Percentiles rank a stretch among this genome's conserved stretches.
phyloP scores from a whole-genome alignment of 2,888 invertebrate species.

The Pyrrhosoma nymphula region DNA sequence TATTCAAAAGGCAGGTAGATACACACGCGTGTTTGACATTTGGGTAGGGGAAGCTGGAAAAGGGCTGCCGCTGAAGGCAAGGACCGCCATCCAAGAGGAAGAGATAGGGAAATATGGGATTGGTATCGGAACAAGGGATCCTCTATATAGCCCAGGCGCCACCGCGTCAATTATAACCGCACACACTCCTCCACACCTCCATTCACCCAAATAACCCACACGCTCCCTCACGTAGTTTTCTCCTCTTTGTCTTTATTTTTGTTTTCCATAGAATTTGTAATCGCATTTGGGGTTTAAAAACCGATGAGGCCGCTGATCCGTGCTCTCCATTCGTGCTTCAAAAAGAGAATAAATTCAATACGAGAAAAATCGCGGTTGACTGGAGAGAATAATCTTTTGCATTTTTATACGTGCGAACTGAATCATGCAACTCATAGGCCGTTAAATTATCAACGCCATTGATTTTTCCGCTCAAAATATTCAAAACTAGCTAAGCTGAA shows the following conservation, averaged over 20 bases:
- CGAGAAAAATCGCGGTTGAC: background rate
- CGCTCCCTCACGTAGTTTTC: background rate
- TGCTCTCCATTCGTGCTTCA: background rate
- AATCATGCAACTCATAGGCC: too few species aligned
- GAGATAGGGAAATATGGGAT: background rate
- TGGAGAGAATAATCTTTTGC: background rate
- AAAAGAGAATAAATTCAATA: background rate
- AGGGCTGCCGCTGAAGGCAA: background rate
- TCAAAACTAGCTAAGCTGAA: background rate
- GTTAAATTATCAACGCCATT: background rate
- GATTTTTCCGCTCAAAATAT: background rate
- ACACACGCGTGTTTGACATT: too few species aligned
- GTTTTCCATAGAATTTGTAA: background rate
- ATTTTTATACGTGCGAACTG: too few species aligned
- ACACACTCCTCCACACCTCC: background rate
- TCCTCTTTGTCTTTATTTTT: background rate
- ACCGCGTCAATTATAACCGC: background rate
- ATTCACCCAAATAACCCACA: background rate
- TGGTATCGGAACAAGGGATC: background rate
- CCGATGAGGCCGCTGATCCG: background rate
- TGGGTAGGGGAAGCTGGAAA: too few species aligned
- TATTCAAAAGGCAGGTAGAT: background rate
- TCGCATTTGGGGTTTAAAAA: background rate
- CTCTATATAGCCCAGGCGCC: background rate
- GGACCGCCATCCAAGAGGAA: background rate